Base-by-base conservation (phyloP, 2,888 invertebrate genomes). In the Abrostola tripartita region DNA sequence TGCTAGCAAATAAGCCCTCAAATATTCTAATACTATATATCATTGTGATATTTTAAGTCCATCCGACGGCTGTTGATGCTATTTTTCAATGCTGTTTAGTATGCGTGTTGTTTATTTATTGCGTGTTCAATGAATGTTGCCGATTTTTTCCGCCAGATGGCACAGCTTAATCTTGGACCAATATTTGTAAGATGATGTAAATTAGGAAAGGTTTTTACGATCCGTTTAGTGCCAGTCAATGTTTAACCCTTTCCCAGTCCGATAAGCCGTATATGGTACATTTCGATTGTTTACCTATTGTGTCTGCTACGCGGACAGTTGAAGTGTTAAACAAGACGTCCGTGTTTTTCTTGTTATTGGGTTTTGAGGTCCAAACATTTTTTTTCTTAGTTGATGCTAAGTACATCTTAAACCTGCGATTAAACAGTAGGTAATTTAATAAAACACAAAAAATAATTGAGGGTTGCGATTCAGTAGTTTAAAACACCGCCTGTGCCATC, bases 1-100 rank as follows among this genome's bases (percentile, higher is more conserved):
- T 41, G 11, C 14, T 7, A 40, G 41, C 61, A 47, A 41, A 61
- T 55, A 51, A 50, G 41, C 50, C 47, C 5, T 47, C 0, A 38
- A 56, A 53, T 58, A 61, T 54, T 52, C 51, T 7, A 60, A 68
- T 74, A 56, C 50, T 70, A 74, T 63, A 65, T 61, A 68, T 68
- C 68, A 65, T 79, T 88, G 88, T 88, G 88, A 88, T 87, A 88
- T 84, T 80, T 85, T 42, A 74, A 82, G 72, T 87, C 86, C 88
- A 87, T 88, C 87, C 88, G 85, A 82, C 81, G 84, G 79, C 67
- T 79, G 79, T 83, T 83, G 76, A 71, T 74, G 55, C 65, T 74
- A 74, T 79, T 81, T 65, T 77, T 76, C 65, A 71, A 71, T 71
- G 72, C 79, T 82, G 55, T 62, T 65, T 62, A 37, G 49, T 71